Evolutionary conservation across 23 tunicate genomes (phyloP).

Genomic region (Halocynthia roretzi): DNA sequence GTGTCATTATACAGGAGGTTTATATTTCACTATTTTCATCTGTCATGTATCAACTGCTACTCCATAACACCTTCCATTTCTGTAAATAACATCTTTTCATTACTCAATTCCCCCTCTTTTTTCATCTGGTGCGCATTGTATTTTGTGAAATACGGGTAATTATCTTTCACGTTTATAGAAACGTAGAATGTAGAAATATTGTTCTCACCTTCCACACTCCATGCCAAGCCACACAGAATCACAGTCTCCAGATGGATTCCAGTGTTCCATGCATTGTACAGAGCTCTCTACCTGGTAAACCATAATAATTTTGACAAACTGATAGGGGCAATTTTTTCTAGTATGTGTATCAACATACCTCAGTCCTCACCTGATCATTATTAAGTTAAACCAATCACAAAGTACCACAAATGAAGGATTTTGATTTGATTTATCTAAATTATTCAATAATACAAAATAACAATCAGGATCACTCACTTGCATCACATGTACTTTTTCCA

Average conservation of each 20-base stretch:
- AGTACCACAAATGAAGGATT: neutral
- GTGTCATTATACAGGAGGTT: no score
- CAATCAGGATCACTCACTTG: constrained; percentile 36
- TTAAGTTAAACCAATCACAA: neutral
- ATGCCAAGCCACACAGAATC: constrained; percentile 86
- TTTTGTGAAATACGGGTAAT: no score
- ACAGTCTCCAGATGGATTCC: constrained; percentile 42
- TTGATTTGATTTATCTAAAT: neutral
- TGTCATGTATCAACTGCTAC: no score
- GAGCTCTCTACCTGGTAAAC: constrained; percentile 66
- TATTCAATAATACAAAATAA: neutral
- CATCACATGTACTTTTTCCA: constrained; percentile 87
- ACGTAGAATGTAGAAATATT: neutral
- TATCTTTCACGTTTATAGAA: no score
- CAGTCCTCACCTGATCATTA: neutral
- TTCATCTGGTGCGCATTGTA: no score
- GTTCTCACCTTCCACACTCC: constrained; percentile 86
- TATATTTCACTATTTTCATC: no score
- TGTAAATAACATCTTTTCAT: no score
- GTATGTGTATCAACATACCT: no score
- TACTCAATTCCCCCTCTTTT: no score
- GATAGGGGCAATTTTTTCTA: neutral
- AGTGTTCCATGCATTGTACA: constrained; percentile 89
- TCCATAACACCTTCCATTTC: no score
- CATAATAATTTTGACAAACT: neutral